Evolutionary conservation across 1,140 invertebrate species (phyloP).

Genomic region (Lucilia sericata): DNA sequence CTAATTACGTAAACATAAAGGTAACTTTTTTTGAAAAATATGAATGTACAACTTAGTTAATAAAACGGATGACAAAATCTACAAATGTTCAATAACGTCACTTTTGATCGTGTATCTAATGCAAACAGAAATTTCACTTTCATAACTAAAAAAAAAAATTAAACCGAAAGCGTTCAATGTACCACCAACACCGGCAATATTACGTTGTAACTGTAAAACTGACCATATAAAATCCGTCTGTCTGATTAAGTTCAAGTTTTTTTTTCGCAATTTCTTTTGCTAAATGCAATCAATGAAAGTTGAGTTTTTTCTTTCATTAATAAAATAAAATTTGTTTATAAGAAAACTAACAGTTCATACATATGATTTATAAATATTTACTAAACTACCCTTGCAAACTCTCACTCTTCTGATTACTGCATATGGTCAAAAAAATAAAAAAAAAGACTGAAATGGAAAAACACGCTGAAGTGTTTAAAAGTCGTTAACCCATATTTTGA

Average conservation of each 20-base stretch:
- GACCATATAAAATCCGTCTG: neutral
- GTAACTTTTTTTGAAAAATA: too few species aligned
- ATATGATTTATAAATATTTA: neutral
- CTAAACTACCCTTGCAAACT: neutral
- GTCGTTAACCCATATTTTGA: slow-evolving; percentile 33
- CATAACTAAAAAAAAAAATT: neutral
- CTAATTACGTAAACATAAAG: too few species aligned
- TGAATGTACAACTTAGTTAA: too few species aligned
- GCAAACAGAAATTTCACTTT: slow-evolving; percentile 16
- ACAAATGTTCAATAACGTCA: neutral
- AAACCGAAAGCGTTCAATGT: neutral
- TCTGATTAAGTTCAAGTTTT: neutral
- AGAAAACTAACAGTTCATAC: neutral
- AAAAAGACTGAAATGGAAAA: neutral
- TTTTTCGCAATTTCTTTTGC: neutral
- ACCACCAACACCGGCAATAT: neutral
- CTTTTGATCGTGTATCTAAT: neutral
- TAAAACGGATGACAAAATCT: neutral
- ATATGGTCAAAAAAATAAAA: neutral
- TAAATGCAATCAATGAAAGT: neutral
- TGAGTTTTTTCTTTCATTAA: neutral
- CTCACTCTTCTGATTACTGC: neutral
- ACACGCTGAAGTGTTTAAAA: slow-evolving; percentile 21
- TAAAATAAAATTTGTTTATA: neutral
- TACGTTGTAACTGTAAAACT: neutral